These are phyloP conservation scores for Leucophora obtusa DNA, from an alignment of 2,888 invertebrate genomes.

Conservation along the genomic window DNA sequence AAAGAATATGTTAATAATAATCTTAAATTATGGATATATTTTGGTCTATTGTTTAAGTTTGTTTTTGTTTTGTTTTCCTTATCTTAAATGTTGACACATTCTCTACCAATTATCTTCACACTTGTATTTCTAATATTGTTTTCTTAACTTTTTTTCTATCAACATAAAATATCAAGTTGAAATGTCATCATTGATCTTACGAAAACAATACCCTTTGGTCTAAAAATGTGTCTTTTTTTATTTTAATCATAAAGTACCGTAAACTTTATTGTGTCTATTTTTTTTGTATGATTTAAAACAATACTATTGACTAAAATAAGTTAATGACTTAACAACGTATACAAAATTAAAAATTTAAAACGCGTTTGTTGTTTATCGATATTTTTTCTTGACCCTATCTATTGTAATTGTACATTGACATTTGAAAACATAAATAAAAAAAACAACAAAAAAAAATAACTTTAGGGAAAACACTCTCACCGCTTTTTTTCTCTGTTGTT, in stretches of 20 bases:
- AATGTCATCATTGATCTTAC: neutral
- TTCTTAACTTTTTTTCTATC: neutral
- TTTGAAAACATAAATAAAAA: slow-evolving; percentile 16
- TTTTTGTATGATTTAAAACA: slow-evolving; percentile 20
- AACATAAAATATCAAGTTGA: neutral
- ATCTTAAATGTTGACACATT: neutral
- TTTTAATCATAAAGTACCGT: slow-evolving; percentile 37
- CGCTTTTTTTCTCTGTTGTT: neutral
- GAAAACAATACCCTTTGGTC: neutral
- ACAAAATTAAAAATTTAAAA: slow-evolving; percentile 8
- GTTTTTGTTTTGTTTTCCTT: neutral
- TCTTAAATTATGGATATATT: neutral
- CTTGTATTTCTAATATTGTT: neutral
- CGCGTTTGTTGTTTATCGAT: neutral
- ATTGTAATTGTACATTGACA: slow-evolving; percentile 43
- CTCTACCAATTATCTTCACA: neutral
- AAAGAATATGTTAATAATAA: neutral
- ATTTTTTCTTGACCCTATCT: slow-evolving; percentile 3
- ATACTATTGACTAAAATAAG: slow-evolving; percentile 25
- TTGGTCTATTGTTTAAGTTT: neutral
- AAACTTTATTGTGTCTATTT: slow-evolving; percentile 20
- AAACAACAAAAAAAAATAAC: neutral
- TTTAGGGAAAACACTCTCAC: neutral
- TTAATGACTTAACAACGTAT: slow-evolving; percentile 33
- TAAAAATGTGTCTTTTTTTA: neutral